phyloP scores from a whole-genome alignment of 2,888 invertebrate genomes.

The Pandemis heparana region DNA sequence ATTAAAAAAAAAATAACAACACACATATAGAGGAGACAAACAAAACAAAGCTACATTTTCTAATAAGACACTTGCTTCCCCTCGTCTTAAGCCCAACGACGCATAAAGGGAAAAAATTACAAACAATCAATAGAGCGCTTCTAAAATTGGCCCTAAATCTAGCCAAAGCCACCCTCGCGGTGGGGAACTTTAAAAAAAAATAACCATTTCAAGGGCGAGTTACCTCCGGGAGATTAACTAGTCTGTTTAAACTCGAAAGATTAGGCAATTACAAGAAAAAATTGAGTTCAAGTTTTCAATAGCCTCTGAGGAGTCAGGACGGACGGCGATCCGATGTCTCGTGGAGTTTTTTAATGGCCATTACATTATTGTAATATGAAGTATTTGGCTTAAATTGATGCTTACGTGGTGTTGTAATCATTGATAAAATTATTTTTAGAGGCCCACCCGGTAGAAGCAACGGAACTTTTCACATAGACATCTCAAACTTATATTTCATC shows the following conservation, averaged over 20 bases:
- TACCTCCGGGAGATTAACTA: constrained; percentile 69
- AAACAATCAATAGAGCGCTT: constrained; percentile 73
- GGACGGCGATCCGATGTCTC: constrained; percentile 3
- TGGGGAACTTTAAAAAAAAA: constrained; percentile 61
- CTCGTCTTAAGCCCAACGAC: constrained; percentile 62
- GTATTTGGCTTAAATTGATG: background rate
- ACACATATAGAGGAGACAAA: background rate
- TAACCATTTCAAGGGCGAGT: constrained; percentile 79
- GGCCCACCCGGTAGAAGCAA: no score
- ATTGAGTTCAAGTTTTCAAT: constrained; percentile 61
- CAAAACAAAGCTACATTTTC: constrained; percentile 8
- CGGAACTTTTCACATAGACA: no score
- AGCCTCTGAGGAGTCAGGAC: constrained; percentile 45
- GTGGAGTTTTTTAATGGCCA: background rate
- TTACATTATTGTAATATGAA: background rate
- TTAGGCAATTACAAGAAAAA: constrained; percentile 76
- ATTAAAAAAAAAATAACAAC: background rate
- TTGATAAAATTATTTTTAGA: no score
- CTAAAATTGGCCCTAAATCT: constrained; percentile 72
- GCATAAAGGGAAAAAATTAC: constrained; percentile 63
- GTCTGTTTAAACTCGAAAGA: constrained; percentile 72
- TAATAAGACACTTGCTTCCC: constrained; percentile 38
- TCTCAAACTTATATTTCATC: no score
- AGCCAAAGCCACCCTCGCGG: constrained; percentile 58
- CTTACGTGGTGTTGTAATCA: background rate